Evolutionary conservation across 2,888 invertebrate genomes (phyloP), one percentile per base, ranked within the genome.

Genomic region (Gari tellinella): DNA sequence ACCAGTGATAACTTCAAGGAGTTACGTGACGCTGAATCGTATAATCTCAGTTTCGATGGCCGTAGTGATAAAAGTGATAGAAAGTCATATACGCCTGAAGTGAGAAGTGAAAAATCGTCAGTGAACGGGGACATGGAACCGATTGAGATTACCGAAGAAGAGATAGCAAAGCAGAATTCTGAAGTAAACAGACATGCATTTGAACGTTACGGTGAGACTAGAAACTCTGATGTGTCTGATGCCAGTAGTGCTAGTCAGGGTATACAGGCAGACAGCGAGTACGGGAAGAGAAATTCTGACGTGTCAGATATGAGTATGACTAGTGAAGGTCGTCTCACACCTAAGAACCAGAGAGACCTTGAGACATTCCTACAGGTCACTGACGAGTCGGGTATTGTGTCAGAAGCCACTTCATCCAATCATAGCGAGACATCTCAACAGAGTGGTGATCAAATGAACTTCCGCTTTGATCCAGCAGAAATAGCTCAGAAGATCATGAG

Each of bases 401-500:
- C 84, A 0, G 84, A 84, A 61, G 73, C 81, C 5, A 81, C 84
- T 23, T 84, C 83, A 12, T 83, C 83, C 23, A 84, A 82, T 70
- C 81, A 80, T n/a, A 84, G 84, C 72, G 84, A 82, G 55, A 75
- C 73, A 2, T 82, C 82, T 21, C 83, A 84, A n/a, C 83, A 82
- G 38, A 83, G 83, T 66, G 68, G 76, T n/a, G 68, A 78, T 23
- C 56, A 69, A 41, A 61, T 57, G 49, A 72, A 53, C 14, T 73
- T 72, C 52, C 51, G 58, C 21, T 73, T 80, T 55, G 80, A 85
- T 66, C 88, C 86, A 41, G 73, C 84, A 43, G 86, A 87, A 55
- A 80, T 89, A 52, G 88, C 88, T 8, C 70, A 83, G 51, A 86
- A 85, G 56, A 85, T 88, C n/a, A 80, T 89, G 79, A 82, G 80